Evolutionary conservation across 2,888 invertebrate species (phyloP), one percentile per base, ranked within the genome.

Genomic region (Lepidocyrtinus sp.): DNA sequence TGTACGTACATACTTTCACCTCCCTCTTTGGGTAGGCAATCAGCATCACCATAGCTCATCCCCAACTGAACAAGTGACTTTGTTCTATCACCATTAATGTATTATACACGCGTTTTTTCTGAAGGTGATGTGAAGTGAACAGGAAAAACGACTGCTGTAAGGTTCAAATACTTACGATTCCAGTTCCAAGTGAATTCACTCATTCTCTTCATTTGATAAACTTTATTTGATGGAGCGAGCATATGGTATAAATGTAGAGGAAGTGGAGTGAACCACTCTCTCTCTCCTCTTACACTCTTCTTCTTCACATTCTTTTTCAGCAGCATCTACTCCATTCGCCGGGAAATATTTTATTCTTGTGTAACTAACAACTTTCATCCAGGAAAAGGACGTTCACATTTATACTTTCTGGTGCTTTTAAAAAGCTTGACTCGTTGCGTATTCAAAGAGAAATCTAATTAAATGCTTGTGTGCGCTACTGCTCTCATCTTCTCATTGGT

Each of bases 381-480:
- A 36, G 36, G 36, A 36, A 36, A 36, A 36, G 36, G 12, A 36
- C 5, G 36, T 36, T 36, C 12, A 12, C 12, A 36, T 5, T 36
- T 36, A 12, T 7, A 36, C 36, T 5, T 36, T 36, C 5, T 36
- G 5, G 36, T 36, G 5, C 5, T 36, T 7, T 12, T 36, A 36
- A n/a, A 36, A 36, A 36, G 36, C 36, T 36, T n/a, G n/a, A n/a
- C n/a, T n/a, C n/a, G 36, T 5, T 36, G 36, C 36, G 36, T 36
- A 36, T 36, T 36, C 36, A 36, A 36, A 36, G 36, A 61, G 77
- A 36, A 77, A 77, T 71, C 67, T 77, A 77, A 77, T 77, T 77
- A 77, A 77, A 63, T 59, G 59, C 77, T 71, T 55, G 50, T 61
- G 61, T 55, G 7, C 26, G n/a, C 17, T n/a, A 19, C 59, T 21